Conservation (phyloP, 92 coral and sea anemone species). For the Phenganax marumi region DNA sequence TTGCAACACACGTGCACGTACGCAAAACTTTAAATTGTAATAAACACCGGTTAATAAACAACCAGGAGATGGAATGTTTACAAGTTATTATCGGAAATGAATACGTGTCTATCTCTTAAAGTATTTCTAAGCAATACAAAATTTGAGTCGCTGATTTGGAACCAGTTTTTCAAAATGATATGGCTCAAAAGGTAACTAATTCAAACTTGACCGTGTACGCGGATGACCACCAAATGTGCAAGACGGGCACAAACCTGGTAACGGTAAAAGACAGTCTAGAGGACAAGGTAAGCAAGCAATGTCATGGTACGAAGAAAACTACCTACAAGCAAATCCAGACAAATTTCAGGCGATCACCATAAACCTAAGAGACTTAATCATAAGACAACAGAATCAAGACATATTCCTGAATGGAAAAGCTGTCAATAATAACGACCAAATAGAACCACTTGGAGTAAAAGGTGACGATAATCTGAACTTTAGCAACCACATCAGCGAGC, state of each 20-base stretch:
- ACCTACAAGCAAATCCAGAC: constrained; percentile 30
- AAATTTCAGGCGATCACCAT: background rate
- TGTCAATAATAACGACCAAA: background rate
- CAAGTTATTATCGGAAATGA: too few species aligned
- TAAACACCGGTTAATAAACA: too few species aligned
- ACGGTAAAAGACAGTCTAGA: constrained; percentile 7
- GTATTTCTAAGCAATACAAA: too few species aligned
- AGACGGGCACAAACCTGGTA: constrained; percentile 1
- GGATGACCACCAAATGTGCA: constrained; percentile 45
- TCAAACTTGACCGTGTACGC: background rate
- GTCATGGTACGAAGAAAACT: constrained; percentile 28
- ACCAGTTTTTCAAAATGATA: too few species aligned
- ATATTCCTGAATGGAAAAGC: background rate
- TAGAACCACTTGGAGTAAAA: background rate
- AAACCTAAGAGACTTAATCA: background rate
- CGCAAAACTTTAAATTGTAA: too few species aligned
- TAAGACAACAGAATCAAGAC: background rate
- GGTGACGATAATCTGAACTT: too few species aligned
- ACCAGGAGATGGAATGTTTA: too few species aligned
- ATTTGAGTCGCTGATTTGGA: constrained; percentile 29
- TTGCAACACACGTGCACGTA: too few species aligned
- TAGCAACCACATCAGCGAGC: too few species aligned
- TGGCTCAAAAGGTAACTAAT: constrained; percentile 16
- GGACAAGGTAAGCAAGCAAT: constrained; percentile 13
- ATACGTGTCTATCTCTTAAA: too few species aligned